Percentiles rank a stretch among this genome's conserved stretches.
Conservation (phyloP, 2,888 invertebrate genomes). For the Keiferia lycopersicella region DNA sequence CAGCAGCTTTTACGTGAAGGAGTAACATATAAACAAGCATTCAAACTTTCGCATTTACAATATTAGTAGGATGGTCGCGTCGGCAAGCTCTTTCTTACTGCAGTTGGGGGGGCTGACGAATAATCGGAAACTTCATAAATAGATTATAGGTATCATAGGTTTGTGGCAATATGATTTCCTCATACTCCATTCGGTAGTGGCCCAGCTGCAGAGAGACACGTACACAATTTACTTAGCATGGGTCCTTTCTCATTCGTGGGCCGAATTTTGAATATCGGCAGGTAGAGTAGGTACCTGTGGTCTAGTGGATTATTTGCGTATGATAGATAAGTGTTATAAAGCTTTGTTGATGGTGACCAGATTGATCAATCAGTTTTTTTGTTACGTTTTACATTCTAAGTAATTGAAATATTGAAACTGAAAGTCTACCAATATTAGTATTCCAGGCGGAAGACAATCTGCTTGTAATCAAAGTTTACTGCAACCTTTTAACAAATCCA, state of each 20-base stretch:
- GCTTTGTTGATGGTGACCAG: too few species aligned
- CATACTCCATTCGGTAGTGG: constrained; percentile 69
- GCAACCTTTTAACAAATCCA: background rate
- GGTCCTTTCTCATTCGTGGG: constrained; percentile 63
- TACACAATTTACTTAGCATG: constrained; percentile 76
- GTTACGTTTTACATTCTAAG: too few species aligned
- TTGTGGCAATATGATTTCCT: constrained; percentile 37
- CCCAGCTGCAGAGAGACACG: constrained; percentile 70
- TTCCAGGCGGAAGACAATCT: too few species aligned
- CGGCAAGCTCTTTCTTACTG: too few species aligned
- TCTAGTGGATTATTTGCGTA: background rate
- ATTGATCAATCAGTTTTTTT: too few species aligned
- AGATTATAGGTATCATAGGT: background rate
- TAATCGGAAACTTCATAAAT: background rate
- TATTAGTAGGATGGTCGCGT: too few species aligned
- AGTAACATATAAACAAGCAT: too few species aligned
- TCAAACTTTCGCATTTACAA: too few species aligned
- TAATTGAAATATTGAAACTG: too few species aligned
- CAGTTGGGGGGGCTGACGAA: background rate
- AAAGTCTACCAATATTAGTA: too few species aligned
- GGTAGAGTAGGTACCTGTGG: background rate
- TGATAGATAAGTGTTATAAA: background rate
- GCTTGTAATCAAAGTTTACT: background rate
- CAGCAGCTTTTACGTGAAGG: too few species aligned
- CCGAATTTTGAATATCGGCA: constrained; percentile 72